Evolutionary conservation across 2,797 vertebrate species (phyloP), one percentile per base, ranked within the genome.

Genomic region (Streptopelia turtur): DNA sequence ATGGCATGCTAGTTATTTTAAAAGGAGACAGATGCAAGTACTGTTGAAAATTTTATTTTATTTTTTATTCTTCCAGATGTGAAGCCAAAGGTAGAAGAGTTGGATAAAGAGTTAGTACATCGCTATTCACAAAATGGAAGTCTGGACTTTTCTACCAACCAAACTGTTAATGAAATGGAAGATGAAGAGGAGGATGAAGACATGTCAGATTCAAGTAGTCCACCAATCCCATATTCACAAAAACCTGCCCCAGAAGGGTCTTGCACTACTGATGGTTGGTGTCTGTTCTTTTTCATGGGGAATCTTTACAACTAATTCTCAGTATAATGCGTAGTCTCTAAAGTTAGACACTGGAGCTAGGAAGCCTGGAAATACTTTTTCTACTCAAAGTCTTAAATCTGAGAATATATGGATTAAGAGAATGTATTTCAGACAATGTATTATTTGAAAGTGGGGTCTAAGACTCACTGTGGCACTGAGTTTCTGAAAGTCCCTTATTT

Each of bases 161-260:
- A 98, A 97, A 97, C 98, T 10, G 98, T 98, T 94, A 99, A 98
- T 64, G 98, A 99, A 92, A 97, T 98, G 95, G 98, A 98, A 93
- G 98, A 98, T 66, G 98, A 98, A 11, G 99, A 99, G n/a, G 99
- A 99, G 49, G 99, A 99, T 4, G 99, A 99, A 28, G 99, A 99
- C 2, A 98, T 99, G 97, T 99, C 99, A 16, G 99, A 99, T 98
- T 98, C 98, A 94, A 99, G 98, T 97, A 99, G 99, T 95, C 99
- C 99, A 77, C 99, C 99, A 4, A 98, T 99, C 86, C 99, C 99
- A 10, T 99, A 99, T 94, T 97, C 99, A 27, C 99, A 99, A 97
- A 98, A 99, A 81, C 98, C 99, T 41, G 98, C 98, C 81, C 99
- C 99, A 0, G 99, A 99, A 83, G 99, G 99, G 89, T 99, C 98